These are phyloP conservation scores for Heteropelma amictum DNA, from an alignment of 2,888 invertebrate genomes.

Conservation along the genomic window DNA sequence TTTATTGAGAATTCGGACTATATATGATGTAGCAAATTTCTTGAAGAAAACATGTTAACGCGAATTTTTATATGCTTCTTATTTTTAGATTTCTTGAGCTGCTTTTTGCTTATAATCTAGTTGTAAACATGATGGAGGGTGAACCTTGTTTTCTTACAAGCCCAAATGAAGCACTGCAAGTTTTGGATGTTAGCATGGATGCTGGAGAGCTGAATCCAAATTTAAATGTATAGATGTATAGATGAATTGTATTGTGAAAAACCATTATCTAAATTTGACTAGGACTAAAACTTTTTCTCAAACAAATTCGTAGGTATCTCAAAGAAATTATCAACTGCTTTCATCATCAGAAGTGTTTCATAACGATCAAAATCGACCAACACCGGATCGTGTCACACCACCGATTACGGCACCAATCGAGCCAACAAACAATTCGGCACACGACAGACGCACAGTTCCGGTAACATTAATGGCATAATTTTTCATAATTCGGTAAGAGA, in stretches of 20 bases:
- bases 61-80: background rate
- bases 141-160: background rate
- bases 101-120: background rate
- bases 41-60: background rate
- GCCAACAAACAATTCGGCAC: background rate
- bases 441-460: background rate
- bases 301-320: background rate
- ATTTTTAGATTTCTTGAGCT: background rate
- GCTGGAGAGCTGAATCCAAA: background rate
- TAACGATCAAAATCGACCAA: background rate
- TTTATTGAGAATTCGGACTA: background rate
- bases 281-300: background rate
- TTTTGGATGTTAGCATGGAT: background rate
- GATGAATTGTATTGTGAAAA: background rate
- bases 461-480: background rate
- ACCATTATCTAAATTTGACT: background rate
- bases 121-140: background rate
- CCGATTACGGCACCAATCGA: background rate
- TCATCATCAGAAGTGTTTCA: background rate
- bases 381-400: background rate
- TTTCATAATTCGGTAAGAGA: background rate
- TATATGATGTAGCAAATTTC: background rate
- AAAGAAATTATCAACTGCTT: background rate
- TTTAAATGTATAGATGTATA: background rate
- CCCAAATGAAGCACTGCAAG: background rate